These are phyloP conservation scores for Babylonia areolata DNA, from an alignment of 1,140 invertebrate genomes.

Conservation along the genomic window DNA sequence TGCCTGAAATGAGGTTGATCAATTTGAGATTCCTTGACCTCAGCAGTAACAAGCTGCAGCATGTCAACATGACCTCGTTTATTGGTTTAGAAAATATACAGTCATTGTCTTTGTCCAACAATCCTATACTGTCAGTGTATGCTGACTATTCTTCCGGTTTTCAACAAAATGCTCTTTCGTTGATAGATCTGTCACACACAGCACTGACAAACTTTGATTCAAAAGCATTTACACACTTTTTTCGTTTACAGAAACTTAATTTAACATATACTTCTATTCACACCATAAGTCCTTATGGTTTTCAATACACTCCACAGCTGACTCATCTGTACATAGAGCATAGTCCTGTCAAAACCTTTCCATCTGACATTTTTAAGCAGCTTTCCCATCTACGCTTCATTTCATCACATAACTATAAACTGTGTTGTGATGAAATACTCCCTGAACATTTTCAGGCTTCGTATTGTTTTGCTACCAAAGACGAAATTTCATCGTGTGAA, in stretches of 20 bases:
- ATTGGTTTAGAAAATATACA: neutral
- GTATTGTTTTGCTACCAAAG: no score
- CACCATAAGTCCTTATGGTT: constrained; percentile 27
- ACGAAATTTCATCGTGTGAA: no score
- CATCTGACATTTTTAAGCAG: constrained; percentile 34
- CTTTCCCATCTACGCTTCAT: no score
- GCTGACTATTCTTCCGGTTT: neutral
- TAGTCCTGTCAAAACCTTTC: constrained; percentile 36
- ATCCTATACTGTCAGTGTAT: constrained; percentile 15
- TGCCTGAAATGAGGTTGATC: neutral
- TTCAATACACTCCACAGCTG: neutral
- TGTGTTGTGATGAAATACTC: no score
- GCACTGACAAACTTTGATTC: neutral
- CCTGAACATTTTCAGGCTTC: no score
- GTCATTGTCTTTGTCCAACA: neutral
- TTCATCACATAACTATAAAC: no score
- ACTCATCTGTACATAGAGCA: constrained; percentile 10
- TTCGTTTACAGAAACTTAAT: constrained; percentile 11
- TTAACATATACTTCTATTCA: neutral
- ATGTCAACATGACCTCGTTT: neutral
- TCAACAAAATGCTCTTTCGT: neutral
- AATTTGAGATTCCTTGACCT: constrained; percentile 23
- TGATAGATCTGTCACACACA: constrained; percentile 4
- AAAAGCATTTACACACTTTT: constrained; percentile 24
- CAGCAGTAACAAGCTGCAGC: constrained; percentile 22